These are phyloP conservation scores for Ctenopoma multispine DNA, from an alignment of 2,797 vertebrate species.

Conservation along the genomic window DNA sequence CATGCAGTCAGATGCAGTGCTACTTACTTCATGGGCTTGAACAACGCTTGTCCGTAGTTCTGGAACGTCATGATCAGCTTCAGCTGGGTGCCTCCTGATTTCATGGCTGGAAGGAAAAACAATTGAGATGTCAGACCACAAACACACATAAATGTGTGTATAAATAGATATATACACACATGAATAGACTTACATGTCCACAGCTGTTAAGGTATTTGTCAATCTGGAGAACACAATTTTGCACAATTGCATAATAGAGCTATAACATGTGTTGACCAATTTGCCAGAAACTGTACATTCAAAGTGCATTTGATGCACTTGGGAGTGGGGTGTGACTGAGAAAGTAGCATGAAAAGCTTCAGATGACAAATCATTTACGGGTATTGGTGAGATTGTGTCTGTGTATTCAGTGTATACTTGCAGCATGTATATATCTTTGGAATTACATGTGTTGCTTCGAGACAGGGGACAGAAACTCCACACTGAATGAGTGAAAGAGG, in stretches of 20 bases:
- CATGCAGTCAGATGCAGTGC: neutral
- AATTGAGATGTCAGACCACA: slow-evolving; percentile 52
- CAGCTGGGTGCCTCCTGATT: slow-evolving; percentile 98
- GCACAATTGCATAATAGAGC: slow-evolving; percentile 42
- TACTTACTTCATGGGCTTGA: slow-evolving; percentile 89
- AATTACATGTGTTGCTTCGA: neutral
- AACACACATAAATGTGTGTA: slow-evolving; percentile 18
- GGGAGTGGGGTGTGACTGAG: slow-evolving; percentile 19
- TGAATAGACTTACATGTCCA: slow-evolving; percentile 8
- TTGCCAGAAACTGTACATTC: slow-evolving; percentile 39
- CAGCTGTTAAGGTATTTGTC: slow-evolving; percentile 51
- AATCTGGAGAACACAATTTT: slow-evolving; percentile 49
- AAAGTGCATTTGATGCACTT: slow-evolving; percentile 36
- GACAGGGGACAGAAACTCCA: neutral
- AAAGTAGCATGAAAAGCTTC: slow-evolving; percentile 28
- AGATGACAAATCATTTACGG: slow-evolving; percentile 12
- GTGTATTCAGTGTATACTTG: neutral
- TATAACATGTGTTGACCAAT: slow-evolving; percentile 54
- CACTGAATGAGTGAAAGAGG: neutral
- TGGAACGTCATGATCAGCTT: slow-evolving; percentile 99
- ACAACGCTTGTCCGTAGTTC: slow-evolving; percentile 95
- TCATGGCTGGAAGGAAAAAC: slow-evolving; percentile 89
- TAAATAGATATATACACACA: neutral
- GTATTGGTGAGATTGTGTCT: neutral
- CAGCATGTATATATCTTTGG: neutral